Base-by-base conservation (phyloP, 2,888 invertebrate species). In the Chrysopilus asiliformis region DNA sequence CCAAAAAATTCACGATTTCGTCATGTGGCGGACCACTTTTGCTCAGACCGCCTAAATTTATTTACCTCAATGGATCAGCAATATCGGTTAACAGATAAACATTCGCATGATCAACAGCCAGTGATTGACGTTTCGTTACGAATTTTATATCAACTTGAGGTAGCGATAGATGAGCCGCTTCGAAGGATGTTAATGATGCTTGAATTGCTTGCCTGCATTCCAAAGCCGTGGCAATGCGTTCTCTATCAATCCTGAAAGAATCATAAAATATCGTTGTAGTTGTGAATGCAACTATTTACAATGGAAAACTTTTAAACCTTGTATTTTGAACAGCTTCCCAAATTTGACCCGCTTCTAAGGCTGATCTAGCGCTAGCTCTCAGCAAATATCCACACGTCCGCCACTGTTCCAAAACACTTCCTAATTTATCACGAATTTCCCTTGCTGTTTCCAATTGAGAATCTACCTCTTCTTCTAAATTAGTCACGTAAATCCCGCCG, bases 351-450 rank as follows among this genome's bases (percentile, higher is more conserved):
- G 53, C 52, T 41, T 58, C 52, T 4, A 55, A 50, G 2, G 60
- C 49, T 4, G 58, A 56, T 41, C 56, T 59, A 8, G 60, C 53
- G 19, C 58, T 53, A 2, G 63, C 53, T 15, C 54, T 49, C 2
- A 63, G 38, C 3, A 63, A 41, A 12, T 56, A 47, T 3, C 58
- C 61, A 40, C 60, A 55, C n/a, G 61, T 60, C 10, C 60, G 52
- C 63, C 62, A 63, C 39, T 62, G 62, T 30, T 63, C 62, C 34
- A 61, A 39, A 2, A 59, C 54, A 39, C 58, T 58, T 32, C 60
- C 60, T 29, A 63, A 43, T 36, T 59, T 60, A 41, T 63, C 61
- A 4, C 63, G 53, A 9, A 57, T 47, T 42, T 60, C 58, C 18
- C 62, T 53, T 1, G 56, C 53, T 14, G 49, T 45, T 36, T 63